Conservation (phyloP, 30 jellyfish, hydroid and myxozoan species). For the Turritopsis rubra region DNA sequence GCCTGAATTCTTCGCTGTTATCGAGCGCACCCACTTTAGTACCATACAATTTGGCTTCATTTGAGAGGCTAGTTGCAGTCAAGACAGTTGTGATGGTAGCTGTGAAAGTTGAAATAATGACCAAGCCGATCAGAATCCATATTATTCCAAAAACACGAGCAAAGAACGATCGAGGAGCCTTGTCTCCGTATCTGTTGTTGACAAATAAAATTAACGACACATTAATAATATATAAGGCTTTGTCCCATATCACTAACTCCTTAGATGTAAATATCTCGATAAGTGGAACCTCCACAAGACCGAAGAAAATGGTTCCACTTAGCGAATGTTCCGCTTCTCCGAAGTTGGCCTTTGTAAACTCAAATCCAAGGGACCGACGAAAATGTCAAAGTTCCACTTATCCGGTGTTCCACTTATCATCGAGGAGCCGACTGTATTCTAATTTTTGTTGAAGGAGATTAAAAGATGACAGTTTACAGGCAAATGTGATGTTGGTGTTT, state of each 20-base stretch:
- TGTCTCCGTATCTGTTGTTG: slow-evolving; percentile 66
- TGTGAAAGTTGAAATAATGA: slow-evolving; percentile 82
- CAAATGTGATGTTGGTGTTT: too few relatives aligned
- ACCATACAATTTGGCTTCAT: slow-evolving; percentile 73
- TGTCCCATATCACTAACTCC: not conserved
- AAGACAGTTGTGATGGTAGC: slow-evolving; percentile 90
- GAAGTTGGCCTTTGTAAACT: too few relatives aligned
- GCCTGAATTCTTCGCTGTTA: slow-evolving; percentile 86
- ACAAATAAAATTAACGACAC: not conserved
- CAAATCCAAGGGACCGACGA: too few relatives aligned
- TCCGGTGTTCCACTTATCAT: too few relatives aligned
- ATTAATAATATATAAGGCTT: not conserved
- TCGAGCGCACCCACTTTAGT: slow-evolving; percentile 90
- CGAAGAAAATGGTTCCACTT: too few relatives aligned
- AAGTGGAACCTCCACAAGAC: too few relatives aligned
- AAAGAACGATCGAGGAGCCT: slow-evolving; percentile 80
- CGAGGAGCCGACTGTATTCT: too few relatives aligned
- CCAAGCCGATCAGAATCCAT: slow-evolving; percentile 87
- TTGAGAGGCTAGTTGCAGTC: slow-evolving; percentile 52
- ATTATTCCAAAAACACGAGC: slow-evolving; percentile 78
- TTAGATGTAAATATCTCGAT: not conserved
- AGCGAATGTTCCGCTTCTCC: too few relatives aligned
- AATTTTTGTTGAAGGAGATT: too few relatives aligned
- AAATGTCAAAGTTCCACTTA: too few relatives aligned
- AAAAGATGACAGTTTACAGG: too few relatives aligned